Evolutionary conservation across 1,140 invertebrate species (phyloP).

Genomic region (Cydia amplana): DNA sequence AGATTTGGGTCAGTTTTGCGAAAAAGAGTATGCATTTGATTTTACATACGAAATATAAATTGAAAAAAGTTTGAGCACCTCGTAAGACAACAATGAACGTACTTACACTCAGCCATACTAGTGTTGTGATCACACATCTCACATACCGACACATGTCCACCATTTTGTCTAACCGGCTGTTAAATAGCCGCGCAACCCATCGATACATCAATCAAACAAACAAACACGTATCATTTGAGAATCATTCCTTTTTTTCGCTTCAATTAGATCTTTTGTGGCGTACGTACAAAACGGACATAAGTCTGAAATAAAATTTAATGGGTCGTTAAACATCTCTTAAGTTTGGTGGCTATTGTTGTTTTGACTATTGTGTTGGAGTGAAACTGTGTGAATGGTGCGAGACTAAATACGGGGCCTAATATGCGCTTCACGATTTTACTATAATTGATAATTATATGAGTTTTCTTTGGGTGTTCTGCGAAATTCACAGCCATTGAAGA

Average conservation of each 20-base stretch:
- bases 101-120: slow-evolving; percentile 49
- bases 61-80: slow-evolving; percentile 57
- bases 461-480: slow-evolving; percentile 35
- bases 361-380: slow-evolving; percentile 44
- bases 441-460: slow-evolving; percentile 22
- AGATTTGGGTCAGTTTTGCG: too few species aligned
- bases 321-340: slow-evolving; percentile 63
- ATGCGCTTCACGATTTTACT: slow-evolving; percentile 30
- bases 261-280: slow-evolving; percentile 76
- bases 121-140: slow-evolving; percentile 66
- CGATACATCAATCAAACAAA: slow-evolving; percentile 79
- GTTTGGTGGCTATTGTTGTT: slow-evolving; percentile 48
- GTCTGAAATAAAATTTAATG: slow-evolving; percentile 67
- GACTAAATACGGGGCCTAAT: slow-evolving; percentile 26
- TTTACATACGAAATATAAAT: too few species aligned
- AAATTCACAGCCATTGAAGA: slow-evolving; percentile 1
- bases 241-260: slow-evolving; percentile 67
- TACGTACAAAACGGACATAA: slow-evolving; percentile 56
- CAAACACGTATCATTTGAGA: slow-evolving; percentile 74
- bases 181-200: slow-evolving; percentile 72
- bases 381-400: slow-evolving; percentile 42
- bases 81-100: slow-evolving; percentile 53
- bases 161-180: slow-evolving; percentile 76
- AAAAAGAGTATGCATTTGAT: too few species aligned
- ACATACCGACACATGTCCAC: slow-evolving; percentile 50